Percentiles rank a stretch among this genome's conserved stretches.
These are phyloP conservation scores for Crotalus tigris DNA, from an alignment of 2,113 vertebrate species.

Conservation along the genomic window DNA sequence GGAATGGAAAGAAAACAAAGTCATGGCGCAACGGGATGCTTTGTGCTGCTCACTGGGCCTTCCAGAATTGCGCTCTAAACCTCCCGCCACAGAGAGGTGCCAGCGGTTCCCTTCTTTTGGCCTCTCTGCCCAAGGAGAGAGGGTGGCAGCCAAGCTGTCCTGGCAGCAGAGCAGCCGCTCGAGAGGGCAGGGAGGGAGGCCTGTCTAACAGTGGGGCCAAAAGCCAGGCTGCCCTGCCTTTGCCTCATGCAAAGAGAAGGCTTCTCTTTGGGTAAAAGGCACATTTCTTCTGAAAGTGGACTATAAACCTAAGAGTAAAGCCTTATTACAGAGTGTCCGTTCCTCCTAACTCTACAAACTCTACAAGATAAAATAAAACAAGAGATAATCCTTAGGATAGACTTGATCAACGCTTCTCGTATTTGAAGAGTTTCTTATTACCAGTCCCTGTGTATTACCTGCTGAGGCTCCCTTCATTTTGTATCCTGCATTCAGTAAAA, in stretches of 20 bases:
- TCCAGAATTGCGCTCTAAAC: neutral
- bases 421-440: constrained; percentile 1
- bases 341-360: neutral
- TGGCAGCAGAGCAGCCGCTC: neutral
- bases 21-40: neutral
- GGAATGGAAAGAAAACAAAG: neutral
- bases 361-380: neutral
- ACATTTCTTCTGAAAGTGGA: neutral
- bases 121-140: neutral
- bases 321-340: neutral
- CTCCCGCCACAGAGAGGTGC: neutral
- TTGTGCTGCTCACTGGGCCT: neutral
- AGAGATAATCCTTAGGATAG: neutral
- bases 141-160: neutral
- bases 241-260: neutral
- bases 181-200: neutral
- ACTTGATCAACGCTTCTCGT: neutral
- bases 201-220: neutral
- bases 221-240: neutral
- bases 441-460: neutral
- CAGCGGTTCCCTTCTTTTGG: neutral
- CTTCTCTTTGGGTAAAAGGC: neutral
- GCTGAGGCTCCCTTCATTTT: neutral
- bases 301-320: neutral
- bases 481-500: neutral